Evolutionary conservation across 37 sponge, comb jelly and placozoan species (phyloP), one percentile per base, ranked within the genome.

Genomic region (Chondrosia reniformis): DNA sequence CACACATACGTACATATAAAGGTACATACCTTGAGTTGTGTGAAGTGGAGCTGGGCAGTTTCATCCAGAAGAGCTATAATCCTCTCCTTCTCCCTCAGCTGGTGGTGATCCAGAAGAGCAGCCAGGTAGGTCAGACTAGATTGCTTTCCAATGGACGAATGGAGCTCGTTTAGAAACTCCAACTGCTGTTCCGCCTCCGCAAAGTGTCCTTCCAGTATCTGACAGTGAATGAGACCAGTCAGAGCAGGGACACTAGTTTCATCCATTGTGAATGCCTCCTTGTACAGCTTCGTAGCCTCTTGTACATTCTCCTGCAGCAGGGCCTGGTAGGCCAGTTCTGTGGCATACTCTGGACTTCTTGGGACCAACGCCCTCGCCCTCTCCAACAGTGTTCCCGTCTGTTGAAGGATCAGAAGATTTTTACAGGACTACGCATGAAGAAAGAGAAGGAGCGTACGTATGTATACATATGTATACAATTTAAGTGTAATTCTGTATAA

Each of bases 131-230:
- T 40, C 42, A 93, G 49, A 4, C 84, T 71, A 28, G 83, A 31
- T 31, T 45, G 74, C 61, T 89, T 85, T 2, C 90, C 90, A 24
- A 86, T 55, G 28, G 84, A 71, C 33, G 87, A 74, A 12, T 73
- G 74, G 17, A 93, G 79, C 75, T 97, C 98, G 63, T 80, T 46
- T 0, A 97, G 83, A 54, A 97, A 93, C 58, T 97, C 98, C 79
- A 97, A 82, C 76, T 97, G 98, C 59, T 93, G 95, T 71, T 85
- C 87, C 19, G 99, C 95, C 42, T 94, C 93, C 6, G 69, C 91
- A 1, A 85, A 1, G 15, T 89, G 75, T n/a, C 88, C 89, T 37
- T 78, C 69, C 37, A 87, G 13, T 39, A 98, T 46, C 81, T 94
- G 92, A 57, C 99, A 94, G 77, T 85, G 81, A 15, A 92, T 89